These are phyloP conservation scores for Halesus radiatus DNA, from an alignment of 1,140 invertebrate genomes.

Conservation along the genomic window DNA sequence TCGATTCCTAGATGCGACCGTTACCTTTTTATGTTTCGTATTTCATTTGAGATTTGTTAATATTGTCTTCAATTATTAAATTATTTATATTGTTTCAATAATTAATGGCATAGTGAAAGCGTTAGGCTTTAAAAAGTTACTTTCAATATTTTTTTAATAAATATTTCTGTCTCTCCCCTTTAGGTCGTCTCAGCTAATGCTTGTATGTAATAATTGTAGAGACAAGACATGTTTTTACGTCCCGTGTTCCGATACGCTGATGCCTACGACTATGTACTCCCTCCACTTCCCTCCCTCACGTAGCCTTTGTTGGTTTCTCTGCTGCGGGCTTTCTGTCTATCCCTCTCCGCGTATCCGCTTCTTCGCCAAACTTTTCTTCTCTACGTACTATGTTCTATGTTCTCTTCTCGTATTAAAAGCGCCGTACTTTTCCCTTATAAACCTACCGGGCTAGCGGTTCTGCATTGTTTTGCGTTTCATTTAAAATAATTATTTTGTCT, in stretches of 20 bases:
- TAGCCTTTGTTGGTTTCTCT: constrained; percentile 51
- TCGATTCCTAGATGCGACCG: too few species aligned
- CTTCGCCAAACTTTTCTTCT: constrained; percentile 26
- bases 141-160: too few species aligned
- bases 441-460: constrained; percentile 16
- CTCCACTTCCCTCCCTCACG: constrained; percentile 49
- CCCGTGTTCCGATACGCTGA: constrained; percentile 16
- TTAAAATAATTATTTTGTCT: too few species aligned
- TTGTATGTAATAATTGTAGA: constrained; percentile 45
- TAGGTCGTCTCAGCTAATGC: neutral
- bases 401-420: constrained; percentile 57
- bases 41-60: too few species aligned
- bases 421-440: constrained; percentile 52
- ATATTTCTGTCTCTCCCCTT: neutral
- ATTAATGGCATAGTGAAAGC: too few species aligned
- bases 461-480: neutral
- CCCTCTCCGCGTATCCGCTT: constrained; percentile 12
- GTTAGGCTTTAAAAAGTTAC: too few species aligned
- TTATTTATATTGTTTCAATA: too few species aligned
- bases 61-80: too few species aligned
- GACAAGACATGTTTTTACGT: constrained; percentile 53
- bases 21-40: too few species aligned
- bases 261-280: neutral
- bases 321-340: constrained; percentile 21
- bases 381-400: neutral